Percentiles rank a stretch among this genome's conserved stretches.
phyloP scores from a whole-genome alignment of 2,113 vertebrate genomes.

The Aegotheles bennettii region DNA sequence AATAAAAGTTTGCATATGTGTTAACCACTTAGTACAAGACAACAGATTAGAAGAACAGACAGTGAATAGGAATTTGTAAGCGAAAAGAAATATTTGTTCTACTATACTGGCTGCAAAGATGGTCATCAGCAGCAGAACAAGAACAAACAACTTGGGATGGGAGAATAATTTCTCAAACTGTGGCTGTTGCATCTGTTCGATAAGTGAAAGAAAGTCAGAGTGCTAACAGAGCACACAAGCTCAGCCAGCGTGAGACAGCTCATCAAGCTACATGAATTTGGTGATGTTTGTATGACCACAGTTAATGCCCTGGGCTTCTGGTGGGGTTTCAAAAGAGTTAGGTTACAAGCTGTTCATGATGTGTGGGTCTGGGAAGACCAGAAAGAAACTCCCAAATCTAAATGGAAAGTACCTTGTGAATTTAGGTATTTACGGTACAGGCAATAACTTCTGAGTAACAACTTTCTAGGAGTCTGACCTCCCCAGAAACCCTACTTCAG shows the following conservation, averaged over 20 bases:
- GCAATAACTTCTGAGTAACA: neutral
- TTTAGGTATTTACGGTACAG: neutral
- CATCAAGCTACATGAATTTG: neutral
- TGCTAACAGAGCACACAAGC: neutral
- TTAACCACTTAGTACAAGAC: neutral
- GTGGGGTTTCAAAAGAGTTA: neutral
- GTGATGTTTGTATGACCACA: neutral
- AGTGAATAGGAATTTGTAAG: neutral
- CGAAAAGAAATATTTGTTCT: conserved; percentile 9
- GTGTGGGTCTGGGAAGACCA: neutral
- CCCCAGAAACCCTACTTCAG: neutral
- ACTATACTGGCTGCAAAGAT: neutral
- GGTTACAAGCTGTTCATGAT: neutral
- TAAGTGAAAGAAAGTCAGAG: neutral
- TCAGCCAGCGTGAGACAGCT: neutral
- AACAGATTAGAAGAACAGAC: neutral
- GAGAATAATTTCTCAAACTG: neutral
- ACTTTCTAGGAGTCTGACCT: neutral
- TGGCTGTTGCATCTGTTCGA: neutral
- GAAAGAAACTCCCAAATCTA: neutral
- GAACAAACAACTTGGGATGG: neutral
- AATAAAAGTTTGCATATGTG: neutral
- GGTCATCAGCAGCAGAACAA: neutral
- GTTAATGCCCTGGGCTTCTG: neutral
- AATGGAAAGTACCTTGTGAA: neutral